These are phyloP conservation scores for Bubo scandiacus DNA, from an alignment of 2,113 vertebrate species.

Conservation along the genomic window DNA sequence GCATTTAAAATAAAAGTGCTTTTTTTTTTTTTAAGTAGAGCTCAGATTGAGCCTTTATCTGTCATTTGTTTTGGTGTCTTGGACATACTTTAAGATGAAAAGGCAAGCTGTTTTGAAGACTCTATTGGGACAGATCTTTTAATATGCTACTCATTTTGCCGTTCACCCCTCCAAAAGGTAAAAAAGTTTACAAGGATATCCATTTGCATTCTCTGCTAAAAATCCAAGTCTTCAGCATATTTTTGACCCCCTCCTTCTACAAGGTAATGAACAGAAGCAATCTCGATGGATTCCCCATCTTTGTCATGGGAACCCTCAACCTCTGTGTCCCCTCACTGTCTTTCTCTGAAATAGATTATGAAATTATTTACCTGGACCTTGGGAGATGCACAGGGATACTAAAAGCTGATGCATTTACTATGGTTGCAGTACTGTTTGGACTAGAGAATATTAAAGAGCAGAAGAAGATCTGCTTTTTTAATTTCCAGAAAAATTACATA, in stretches of 20 bases:
- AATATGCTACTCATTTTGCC: not conserved
- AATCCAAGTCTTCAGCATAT: not conserved
- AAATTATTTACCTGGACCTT: not conserved
- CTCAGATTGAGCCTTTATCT: not conserved
- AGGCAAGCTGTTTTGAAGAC: not conserved
- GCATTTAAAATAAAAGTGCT: not conserved
- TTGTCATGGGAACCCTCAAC: not conserved
- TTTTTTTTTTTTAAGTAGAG: not conserved
- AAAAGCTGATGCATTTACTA: not conserved
- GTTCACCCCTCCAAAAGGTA: not conserved
- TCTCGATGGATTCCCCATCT: not conserved
- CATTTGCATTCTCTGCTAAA: not conserved
- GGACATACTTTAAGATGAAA: not conserved
- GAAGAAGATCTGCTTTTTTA: not conserved
- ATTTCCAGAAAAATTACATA: not conserved
- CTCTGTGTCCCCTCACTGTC: not conserved
- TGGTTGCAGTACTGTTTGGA: not conserved
- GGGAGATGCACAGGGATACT: not conserved
- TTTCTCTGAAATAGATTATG: not conserved
- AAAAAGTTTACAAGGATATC: not conserved
- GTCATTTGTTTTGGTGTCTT: not conserved
- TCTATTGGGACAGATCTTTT: not conserved
- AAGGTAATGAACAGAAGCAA: not conserved
- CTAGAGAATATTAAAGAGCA: not conserved
- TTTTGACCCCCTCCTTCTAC: not conserved